Base-by-base conservation (phyloP, 2,888 invertebrate genomes). In the Copidosoma aretas region DNA sequence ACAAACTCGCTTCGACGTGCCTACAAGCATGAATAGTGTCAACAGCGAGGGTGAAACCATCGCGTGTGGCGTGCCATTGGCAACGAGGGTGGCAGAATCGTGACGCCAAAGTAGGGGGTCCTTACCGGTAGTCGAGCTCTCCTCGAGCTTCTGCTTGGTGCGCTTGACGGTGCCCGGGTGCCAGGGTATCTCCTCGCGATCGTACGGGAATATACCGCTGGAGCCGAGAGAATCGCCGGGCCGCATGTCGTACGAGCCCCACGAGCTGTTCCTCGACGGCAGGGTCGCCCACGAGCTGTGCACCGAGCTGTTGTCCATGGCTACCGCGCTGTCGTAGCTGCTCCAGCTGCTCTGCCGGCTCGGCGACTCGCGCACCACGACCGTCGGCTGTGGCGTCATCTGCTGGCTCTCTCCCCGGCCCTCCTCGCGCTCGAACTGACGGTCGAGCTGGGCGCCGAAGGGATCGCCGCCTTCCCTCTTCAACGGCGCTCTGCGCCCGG, bases 281-380 rank as follows among this genome's bases (percentile, higher is more conserved):
- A 89, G 76, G 4, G 87, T 87, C 69, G 93, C 92, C 93, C 93
- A 93, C 52, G 93, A 93, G 74, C 93, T 91, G 80, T 93, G 92
- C 14, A 93, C 88, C 68, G 92, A 91, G 75, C 91, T 90, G 75
- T 91, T 91, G 71, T 88, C 87, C 71, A 90, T 85, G 58, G 89
- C 90, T 46, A 91, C 91, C 32, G 91, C 92, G 80, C 92, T 92
- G 83, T 93, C 93, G 81, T 90, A 90, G 77, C 89, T 89, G 79
- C 90, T 90, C 91, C 92, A 92, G 60, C 92, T 92, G 82, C 90
- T 91, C 82, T 92, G 92, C 43, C 92, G 85, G 74, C 89, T 89
- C 1, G 89, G 88, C 52, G 87, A 87, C 46, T 88, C 86, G 39
- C 87, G 78, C 15, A 79, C 75, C 1, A 14, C 12, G 4, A 32